Conservation (phyloP, 2,113 vertebrate species). For the Sander lucioperca region DNA sequence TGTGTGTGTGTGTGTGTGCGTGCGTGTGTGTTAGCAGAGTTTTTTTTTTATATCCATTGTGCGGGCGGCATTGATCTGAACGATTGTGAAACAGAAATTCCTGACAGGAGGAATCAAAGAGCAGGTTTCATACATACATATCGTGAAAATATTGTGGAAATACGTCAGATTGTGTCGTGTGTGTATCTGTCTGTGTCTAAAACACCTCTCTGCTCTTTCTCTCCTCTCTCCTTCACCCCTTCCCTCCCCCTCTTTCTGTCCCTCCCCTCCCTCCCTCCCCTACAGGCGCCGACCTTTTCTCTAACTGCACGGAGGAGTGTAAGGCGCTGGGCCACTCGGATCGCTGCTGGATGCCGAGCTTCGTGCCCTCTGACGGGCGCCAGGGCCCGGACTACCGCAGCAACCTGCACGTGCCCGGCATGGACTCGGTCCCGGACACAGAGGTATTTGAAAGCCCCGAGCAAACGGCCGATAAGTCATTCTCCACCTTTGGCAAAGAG, state of each 20-base stretch:
- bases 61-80: slow-evolving; percentile 18
- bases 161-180: neutral
- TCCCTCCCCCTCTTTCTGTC: neutral
- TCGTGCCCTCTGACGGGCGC: slow-evolving; percentile 93
- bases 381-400: slow-evolving; percentile 98
- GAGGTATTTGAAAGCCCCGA: slow-evolving; percentile 96
- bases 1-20: slow-evolving; percentile 1
- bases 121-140: slow-evolving; percentile 13
- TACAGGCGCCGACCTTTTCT: slow-evolving; percentile 95
- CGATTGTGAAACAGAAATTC: slow-evolving; percentile 4
- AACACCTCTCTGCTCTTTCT: neutral
- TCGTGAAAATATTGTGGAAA: neutral
- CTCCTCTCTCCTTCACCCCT: neutral
- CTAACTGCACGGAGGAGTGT: slow-evolving; percentile 99
- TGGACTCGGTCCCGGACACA: slow-evolving; percentile 98
- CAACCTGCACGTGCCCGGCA: slow-evolving; percentile 98
- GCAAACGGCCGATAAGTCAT: slow-evolving; percentile 92
- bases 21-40: neutral
- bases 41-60: slow-evolving; percentile 19
- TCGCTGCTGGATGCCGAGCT: slow-evolving; percentile 99
- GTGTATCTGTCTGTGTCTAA: neutral
- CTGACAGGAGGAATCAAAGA: slow-evolving; percentile 34
- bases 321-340: slow-evolving; percentile 99
- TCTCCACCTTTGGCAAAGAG: slow-evolving; percentile 98
- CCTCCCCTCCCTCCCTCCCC: fast-evolving